Evolutionary conservation across 2,888 invertebrate genomes (phyloP).

Genomic region (Myathropa florea): DNA sequence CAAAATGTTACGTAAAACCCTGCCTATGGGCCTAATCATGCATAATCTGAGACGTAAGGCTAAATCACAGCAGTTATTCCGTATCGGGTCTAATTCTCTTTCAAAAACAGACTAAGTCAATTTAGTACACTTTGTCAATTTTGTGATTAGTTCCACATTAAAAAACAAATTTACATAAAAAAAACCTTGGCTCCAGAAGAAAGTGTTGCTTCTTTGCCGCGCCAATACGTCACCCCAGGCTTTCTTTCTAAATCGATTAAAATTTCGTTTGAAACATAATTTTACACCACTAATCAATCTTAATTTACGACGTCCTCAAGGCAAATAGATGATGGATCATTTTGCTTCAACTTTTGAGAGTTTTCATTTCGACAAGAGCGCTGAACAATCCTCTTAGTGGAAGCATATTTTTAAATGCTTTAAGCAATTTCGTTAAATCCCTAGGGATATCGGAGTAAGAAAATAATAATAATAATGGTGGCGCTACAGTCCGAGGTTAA

Average conservation of each 20-base stretch:
- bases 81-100: too few relatives aligned
- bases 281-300: neutral
- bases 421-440: too few relatives aligned
- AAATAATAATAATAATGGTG: neutral
- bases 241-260: neutral
- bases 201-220: neutral
- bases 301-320: neutral
- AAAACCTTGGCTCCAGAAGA: neutral
- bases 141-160: neutral
- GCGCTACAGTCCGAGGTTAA: neutral
- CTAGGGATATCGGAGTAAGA: too few relatives aligned
- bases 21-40: too few relatives aligned
- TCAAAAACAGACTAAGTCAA: too few relatives aligned
- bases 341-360: neutral
- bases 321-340: neutral
- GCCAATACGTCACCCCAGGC: neutral
- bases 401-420: too few relatives aligned
- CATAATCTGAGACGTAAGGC: too few relatives aligned
- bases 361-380: neutral
- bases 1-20: too few relatives aligned
- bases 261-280: neutral
- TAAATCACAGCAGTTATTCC: too few relatives aligned
- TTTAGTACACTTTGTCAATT: neutral
- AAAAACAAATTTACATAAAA: neutral
- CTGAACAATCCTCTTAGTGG: neutral